A percentile compares a stretch with the other conserved stretches of the same genome.
Evolutionary conservation across 2,888 invertebrate genomes (phyloP).

Genomic region (Tiphia femorata): DNA sequence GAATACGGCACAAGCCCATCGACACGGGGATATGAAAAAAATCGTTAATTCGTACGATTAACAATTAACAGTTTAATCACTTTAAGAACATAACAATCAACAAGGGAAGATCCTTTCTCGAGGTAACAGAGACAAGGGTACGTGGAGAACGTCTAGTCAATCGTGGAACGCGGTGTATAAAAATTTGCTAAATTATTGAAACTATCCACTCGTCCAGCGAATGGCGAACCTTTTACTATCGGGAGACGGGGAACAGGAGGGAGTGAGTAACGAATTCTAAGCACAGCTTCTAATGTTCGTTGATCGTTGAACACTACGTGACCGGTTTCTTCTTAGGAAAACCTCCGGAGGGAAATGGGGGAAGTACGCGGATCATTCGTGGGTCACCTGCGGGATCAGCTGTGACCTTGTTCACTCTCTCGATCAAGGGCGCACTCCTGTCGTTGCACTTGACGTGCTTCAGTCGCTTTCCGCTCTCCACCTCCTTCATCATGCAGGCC

Average conservation of each 20-base stretch:
- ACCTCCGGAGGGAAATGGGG: background rate
- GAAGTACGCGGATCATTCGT: constrained; percentile 31
- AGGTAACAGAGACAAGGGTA: too few species aligned
- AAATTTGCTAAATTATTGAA: too few species aligned
- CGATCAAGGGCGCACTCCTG: constrained; percentile 71
- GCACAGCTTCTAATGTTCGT: too few species aligned
- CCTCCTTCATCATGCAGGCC: constrained; percentile 92
- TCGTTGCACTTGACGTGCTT: constrained; percentile 90
- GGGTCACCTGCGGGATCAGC: constrained; percentile 62
- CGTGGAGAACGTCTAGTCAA: too few species aligned
- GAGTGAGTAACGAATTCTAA: constrained; percentile 8
- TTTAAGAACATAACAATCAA: constrained; percentile 34
- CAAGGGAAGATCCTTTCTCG: constrained; percentile 1
- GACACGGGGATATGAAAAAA: constrained; percentile 17
- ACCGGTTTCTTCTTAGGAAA: background rate
- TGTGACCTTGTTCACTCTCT: constrained; percentile 64
- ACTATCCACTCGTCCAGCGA: too few species aligned
- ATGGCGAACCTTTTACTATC: too few species aligned
- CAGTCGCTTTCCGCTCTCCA: constrained; percentile 84
- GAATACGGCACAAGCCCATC: constrained; percentile 10
- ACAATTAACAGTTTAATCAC: constrained; percentile 28
- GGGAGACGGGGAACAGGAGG: too few species aligned
- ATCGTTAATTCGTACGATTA: constrained; percentile 17
- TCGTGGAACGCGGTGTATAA: too few species aligned
- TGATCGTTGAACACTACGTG: constrained; percentile 13